Percentiles rank a stretch among this genome's conserved stretches.
These are phyloP conservation scores for Deroptyus accipitrinus DNA, from an alignment of 2,113 vertebrate species.

Conservation along the genomic window DNA sequence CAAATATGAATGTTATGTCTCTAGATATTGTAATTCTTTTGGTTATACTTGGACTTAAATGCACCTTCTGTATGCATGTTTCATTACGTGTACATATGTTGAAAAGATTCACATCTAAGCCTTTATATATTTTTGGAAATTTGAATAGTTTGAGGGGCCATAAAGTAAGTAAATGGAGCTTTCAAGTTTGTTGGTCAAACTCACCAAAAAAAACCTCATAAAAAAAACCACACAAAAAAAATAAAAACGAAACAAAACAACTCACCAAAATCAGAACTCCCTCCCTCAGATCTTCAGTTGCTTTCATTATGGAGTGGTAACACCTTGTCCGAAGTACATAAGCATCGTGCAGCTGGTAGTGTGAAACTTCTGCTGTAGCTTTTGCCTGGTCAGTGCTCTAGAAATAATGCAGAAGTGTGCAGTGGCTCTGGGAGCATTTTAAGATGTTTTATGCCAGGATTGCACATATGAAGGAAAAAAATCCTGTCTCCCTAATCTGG, in stretches of 20 bases:
- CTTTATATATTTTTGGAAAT: neutral
- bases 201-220: neutral
- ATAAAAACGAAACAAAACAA: neutral
- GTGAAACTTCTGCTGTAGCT: neutral
- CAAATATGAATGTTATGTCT: neutral
- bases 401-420: neutral
- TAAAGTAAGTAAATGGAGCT: neutral
- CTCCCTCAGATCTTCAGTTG: neutral
- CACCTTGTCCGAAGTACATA: neutral
- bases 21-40: neutral
- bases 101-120: neutral
- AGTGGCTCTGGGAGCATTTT: neutral
- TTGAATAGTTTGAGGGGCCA: neutral
- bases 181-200: neutral
- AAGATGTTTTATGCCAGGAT: neutral
- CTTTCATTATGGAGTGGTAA: neutral
- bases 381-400: neutral
- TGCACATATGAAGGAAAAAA: neutral
- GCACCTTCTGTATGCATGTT: neutral
- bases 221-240: no score
- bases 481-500: neutral
- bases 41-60: neutral
- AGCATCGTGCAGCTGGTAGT: fast-evolving
- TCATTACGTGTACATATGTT: neutral
- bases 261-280: neutral